Evolutionary conservation across 2,797 vertebrate species (phyloP), one percentile per base, ranked within the genome.

Genomic region (Aquila chrysaetos): DNA sequence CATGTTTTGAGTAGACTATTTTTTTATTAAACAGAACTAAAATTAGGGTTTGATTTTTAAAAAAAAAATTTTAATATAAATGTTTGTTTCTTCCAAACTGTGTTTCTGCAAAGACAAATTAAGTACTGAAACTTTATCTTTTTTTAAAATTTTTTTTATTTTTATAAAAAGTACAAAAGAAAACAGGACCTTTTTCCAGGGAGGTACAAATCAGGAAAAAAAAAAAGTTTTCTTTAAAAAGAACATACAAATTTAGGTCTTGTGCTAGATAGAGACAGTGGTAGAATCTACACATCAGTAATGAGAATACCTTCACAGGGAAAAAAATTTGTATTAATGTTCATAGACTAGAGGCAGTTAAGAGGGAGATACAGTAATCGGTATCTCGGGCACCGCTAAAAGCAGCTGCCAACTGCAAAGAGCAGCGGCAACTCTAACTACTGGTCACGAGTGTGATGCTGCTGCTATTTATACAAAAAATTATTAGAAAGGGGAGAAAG

Each of bases 111-210:
- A 83, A 76, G 88, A 74, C 44, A 82, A 22, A 64, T 30, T 33
- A 57, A 53, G 22, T 37, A 44, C 17, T 65, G 33, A 76, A 75
- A 56, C n/a, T 88, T 95, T 81, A 15, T 91, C 31, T 56, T 56
- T 33, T 54, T 49, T 41, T 11, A 39, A 39, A 39, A 28, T 2
- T 23, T 84, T 44, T 43, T 43, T 37, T 37, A 49, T 93, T 93
- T 78, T 84, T 7, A 2, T 87, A 96, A 93, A 96, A 96, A 61
- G 73, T 96, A 96, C 67, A 94, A 95, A 97, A 97, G 78, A 93
- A 92, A 94, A 64, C 12, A 46, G 63, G 51, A 67, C 49, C 18
- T 80, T 87, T 63, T 88, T 51, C 31, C 37, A 74, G 75, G 60
- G 12, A 61, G 53, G 33, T 94, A 89, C 15, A 89, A 94, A 93